Percentiles rank a stretch among this genome's conserved stretches.
These are phyloP conservation scores for Danio kyathit DNA, from an alignment of 2,797 vertebrate species.

Conservation along the genomic window DNA sequence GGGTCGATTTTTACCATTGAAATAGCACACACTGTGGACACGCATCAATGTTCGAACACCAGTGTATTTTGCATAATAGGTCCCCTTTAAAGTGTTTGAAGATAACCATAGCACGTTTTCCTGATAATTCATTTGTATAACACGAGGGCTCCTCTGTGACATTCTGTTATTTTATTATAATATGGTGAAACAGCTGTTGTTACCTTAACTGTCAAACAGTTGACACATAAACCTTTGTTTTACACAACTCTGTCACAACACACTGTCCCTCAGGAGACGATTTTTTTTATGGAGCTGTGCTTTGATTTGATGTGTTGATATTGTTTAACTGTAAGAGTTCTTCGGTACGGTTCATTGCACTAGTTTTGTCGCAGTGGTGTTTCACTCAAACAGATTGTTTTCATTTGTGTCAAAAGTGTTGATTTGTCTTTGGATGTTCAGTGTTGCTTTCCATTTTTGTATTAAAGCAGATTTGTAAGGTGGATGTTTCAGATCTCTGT, in stretches of 20 bases:
- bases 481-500: not conserved
- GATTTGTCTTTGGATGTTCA: slow-evolving; percentile 41
- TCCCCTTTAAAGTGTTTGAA: not conserved
- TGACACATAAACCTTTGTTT: slow-evolving; percentile 20
- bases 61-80: not conserved
- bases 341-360: slow-evolving; percentile 37
- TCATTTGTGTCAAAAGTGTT: slow-evolving; percentile 37
- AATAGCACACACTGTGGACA: too few species aligned
- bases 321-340: slow-evolving; percentile 18
- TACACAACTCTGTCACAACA: slow-evolving; percentile 19
- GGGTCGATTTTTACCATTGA: too few species aligned
- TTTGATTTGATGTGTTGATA: slow-evolving; percentile 14
- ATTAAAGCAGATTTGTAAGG: slow-evolving; percentile 38
- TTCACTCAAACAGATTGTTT: slow-evolving; percentile 13
- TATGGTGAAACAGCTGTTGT: slow-evolving; percentile 10
- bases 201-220: not conserved
- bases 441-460: slow-evolving; percentile 45
- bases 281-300: not conserved
- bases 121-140: not conserved
- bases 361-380: slow-evolving; percentile 48
- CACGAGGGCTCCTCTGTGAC: not conserved
- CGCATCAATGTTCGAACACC: too few species aligned
- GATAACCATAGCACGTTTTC: not conserved
- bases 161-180: slow-evolving; percentile 24
- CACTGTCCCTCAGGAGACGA: slow-evolving; percentile 11